Evolutionary conservation across 1,140 invertebrate genomes (phyloP), one percentile per base, ranked within the genome.

Genomic region (Aphis craccivora): DNA sequence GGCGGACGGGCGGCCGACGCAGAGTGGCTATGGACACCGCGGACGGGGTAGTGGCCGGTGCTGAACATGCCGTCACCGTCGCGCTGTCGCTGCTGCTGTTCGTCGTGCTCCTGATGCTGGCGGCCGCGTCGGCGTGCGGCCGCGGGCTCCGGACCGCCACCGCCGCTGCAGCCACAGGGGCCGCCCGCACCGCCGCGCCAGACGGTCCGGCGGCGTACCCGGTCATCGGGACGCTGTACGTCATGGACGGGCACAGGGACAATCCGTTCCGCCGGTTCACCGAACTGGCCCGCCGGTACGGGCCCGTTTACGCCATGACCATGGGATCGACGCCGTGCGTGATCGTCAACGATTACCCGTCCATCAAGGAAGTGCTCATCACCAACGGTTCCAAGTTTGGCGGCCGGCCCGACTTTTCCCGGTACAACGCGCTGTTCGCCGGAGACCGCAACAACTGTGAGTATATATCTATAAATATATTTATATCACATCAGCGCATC

Each of bases 311-410:
- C 95, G 96, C 96, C 81, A 95, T 98, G 81, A 96, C 96, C 76
- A 95, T 98, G 89, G 98, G 98, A 1, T 95, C 96, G 2, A 96
- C 96, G 0, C 96, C 96, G 37, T 98, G 97, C 94, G 95, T 98
- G 9, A 96, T 98, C 25, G 97, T 98, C 40, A 98, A 97, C 95
- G 97, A 96, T 94, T 96, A 97, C 94, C 95, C 96, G 7, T 95
- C 97, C 25, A 97, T 98, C 94, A 96, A 97, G 94, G 97, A 98
- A 95, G 97, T 98, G 35, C 96, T 98, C 30, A 97, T 98, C 94
- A 96, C 97, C 93, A 98, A 98, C 95, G 97, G 97, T 67, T 97
- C 96, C 93, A 96, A 97, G 94, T 98, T 98, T 95, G 97, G 97
- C 6, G 97, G 97, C 14, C 95, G 98, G 55, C 98, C 98, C 0